Evolutionary conservation across 2,113 vertebrate species (phyloP), one percentile per base, ranked within the genome.

Genomic region (Natator depressus): DNA sequence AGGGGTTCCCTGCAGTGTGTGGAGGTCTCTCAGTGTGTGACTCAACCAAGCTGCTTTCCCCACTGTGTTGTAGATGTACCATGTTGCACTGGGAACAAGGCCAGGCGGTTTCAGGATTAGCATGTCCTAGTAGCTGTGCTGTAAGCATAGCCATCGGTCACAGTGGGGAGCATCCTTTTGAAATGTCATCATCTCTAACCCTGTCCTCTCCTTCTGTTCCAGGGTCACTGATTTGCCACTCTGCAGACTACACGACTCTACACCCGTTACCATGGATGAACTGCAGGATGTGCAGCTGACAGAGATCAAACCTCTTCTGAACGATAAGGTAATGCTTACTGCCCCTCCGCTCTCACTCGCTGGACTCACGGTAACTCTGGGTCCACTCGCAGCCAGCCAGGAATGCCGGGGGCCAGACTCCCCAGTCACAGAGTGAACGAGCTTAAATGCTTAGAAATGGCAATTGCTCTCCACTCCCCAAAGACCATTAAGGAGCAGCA

Each of bases 281-380:
- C 98, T 99, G 89, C 99, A 99, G 97, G 99, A 99, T 92, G 99
- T 99, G 93, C 99, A 99, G 96, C 93, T 99, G 97, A 99, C 99
- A 62, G 99, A 99, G 98, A 99, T 99, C 98, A 99, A 99, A 96
- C 99, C 99, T 0, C 99, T 99, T 54, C 98, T 99, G 96, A 99
- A 99, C 13, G 98, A 99, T 93, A 99, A 99, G 99, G 99, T 99
- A 98, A 98, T 65, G 50, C 35, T 65, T 10, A n/a, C 84, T 91
- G 47, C 82, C 78, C 5, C 79, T 85, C 72, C 46, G 29, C 27
- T 81, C 46, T 89, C 72, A 3, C 11, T 42, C 93, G 57, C 38
- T 20, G 46, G 79, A 1, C 47, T 79, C 1, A 1, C 65, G 24
- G 35, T 95, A 59, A 83, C 62, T 90, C 55, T 13, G 6, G 62